Evolutionary conservation across 1,140 invertebrate species (phyloP), one percentile per base, ranked within the genome.

Genomic region (Aphelenchoides besseyi): DNA sequence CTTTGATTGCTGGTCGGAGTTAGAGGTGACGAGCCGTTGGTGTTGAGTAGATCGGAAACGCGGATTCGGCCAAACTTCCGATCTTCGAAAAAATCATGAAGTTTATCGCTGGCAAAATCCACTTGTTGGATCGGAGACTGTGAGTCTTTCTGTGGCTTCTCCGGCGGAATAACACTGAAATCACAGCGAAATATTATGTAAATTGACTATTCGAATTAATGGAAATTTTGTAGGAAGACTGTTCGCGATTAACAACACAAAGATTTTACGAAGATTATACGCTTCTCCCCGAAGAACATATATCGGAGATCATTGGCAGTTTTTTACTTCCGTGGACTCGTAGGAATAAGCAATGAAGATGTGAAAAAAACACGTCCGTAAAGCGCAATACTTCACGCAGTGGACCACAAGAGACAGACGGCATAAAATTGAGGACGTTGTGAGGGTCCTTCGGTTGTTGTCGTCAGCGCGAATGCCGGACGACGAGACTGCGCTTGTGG

Each of bases 151-250:
- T 66, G 63, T 2, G 63, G 63, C 63, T 37, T 33, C 36, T 66
- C 63, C 12, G 63, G 63, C 12, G 63, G 63, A 30, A 66, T 66
- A 16, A 66, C 30, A 36, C 63, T 66, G 63, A 66, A 66, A 36
- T n/a, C 1, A 18, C 0, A 61, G 2, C 12, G 41, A 23, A 23
- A 48, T 48, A n/a, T n/a, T n/a, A n/a, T n/a, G n/a, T n/a, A n/a
- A n/a, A 48, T 12, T 23, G 41, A 23, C 41, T 12, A 23, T 12
- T 23, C 12, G 41, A 16, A 48, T 23, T 12, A 48, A 48, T 48
- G 41, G 41, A 23, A 48, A 48, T 12, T 48, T 12, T 48, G 41
- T 48, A 48, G 23, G 41, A 48, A 48, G 23, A 48, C 12, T 48
- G 23, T 48, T 12, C 12, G 41, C 41, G 41, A 48, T n/a, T n/a